Evolutionary conservation across 2,888 invertebrate genomes (phyloP), one percentile per base, ranked within the genome.

Genomic region (Dicranocentrus wangi): DNA sequence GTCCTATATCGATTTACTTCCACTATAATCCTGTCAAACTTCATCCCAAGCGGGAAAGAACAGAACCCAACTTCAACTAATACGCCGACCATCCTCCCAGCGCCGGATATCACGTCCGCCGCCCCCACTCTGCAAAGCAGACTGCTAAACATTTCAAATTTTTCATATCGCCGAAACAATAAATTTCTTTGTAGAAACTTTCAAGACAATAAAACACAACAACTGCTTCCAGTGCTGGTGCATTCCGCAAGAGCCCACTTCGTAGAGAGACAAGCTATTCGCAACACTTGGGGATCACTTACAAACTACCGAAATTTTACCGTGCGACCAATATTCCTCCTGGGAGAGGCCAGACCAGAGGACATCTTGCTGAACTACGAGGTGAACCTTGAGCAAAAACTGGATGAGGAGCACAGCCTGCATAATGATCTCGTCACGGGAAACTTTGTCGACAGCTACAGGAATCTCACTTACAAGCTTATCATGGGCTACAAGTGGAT

Each of bases 391-490:
- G n/a, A 58, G 2, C 2, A 51, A 17, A n/a, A 51, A 27, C 43
- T 68, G 23, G 28, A 58, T n/a, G 58, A 53, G 7, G 76, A 76
- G 23, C 43, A 58, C 8, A 13, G 19, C 0, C 2, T 21, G 1
- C 28, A 51, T 42, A 53, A 55, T 5, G 73, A 73, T 21, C 15
- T 73, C 25, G 42, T 73, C 25, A 73, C 19, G 1, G 73, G 73
- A n/a, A 65, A n/a, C 27, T 73, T 73, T 42, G 23, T 55, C 1
- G 73, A 73, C 19, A 27, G 53, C 13, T 73, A 73, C 39, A 82
- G 13, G 1, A 87, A 87, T 73, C 68, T 87, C 19, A 87, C 87
- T 1, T 87, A 86, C 53, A 87, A 87, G 71, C n/a, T n/a, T n/a
- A n/a, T n/a, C n/a, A n/a, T n/a, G n/a, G n/a, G n/a, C n/a, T n/a